A percentile compares a stretch with the other conserved stretches of the same genome.
phyloP scores from a whole-genome alignment of 2,888 invertebrate genomes.

The Rhimphoctona megacephalus region DNA sequence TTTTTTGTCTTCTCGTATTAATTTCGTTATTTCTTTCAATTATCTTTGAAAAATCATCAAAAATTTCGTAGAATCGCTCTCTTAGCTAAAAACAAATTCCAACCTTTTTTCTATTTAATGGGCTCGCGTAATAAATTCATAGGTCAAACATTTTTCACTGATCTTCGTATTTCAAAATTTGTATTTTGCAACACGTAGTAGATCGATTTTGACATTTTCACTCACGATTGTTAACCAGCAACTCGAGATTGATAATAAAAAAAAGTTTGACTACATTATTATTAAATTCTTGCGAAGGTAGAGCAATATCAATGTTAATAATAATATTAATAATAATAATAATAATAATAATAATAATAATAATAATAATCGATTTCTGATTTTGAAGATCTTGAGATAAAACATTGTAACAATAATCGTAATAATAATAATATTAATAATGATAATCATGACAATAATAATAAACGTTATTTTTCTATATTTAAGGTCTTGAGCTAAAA shows the following conservation, averaged over 20 bases:
- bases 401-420: conserved; percentile 23
- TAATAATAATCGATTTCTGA: conserved; percentile 41
- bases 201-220: conserved; percentile 4
- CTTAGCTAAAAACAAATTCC: neutral
- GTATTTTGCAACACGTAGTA: conserved; percentile 15
- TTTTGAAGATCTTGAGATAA: conserved; percentile 52
- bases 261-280: conserved; percentile 42
- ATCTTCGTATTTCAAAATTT: too few relatives aligned
- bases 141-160: neutral
- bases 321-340: conserved; percentile 36
- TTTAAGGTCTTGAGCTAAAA: conserved; percentile 61
- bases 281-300: conserved; percentile 43
- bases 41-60: neutral
- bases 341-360: conserved; percentile 27
- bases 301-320: conserved; percentile 39
- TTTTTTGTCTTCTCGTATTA: conserved; percentile 3
- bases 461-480: conserved; percentile 49
- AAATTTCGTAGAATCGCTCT: neutral
- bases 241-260: conserved; percentile 55
- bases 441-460: conserved; percentile 36
- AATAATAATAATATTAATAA: conserved; percentile 23
- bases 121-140: neutral
- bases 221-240: conserved; percentile 33
- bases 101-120: neutral
- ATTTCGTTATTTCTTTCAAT: neutral